Conservation (phyloP, 1,140 invertebrate species). For the Papilio dardanus region DNA sequence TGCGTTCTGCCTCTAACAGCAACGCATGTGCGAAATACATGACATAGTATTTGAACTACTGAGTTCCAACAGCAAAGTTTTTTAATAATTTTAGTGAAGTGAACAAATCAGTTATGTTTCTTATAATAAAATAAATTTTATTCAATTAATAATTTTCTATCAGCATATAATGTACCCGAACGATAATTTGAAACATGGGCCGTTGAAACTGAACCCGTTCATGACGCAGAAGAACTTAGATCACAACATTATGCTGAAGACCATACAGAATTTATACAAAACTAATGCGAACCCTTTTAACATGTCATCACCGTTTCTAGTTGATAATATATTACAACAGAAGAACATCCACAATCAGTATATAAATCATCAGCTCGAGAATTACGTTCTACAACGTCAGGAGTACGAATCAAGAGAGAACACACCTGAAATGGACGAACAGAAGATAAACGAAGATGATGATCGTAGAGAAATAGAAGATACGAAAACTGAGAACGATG, state of each 20-base stretch:
- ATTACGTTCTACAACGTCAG: conserved; percentile 72
- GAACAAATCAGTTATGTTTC: conserved; percentile 21
- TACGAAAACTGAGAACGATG: conserved; percentile 68
- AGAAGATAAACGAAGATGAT: conserved; percentile 55
- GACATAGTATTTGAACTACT: conserved; percentile 16
- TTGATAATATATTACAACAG: conserved; percentile 79
- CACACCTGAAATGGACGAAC: conserved; percentile 67
- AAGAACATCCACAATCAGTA: conserved; percentile 80
- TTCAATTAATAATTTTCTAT: conserved; percentile 23
- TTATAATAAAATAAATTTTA: conserved; percentile 1
- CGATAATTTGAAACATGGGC: conserved; percentile 70
- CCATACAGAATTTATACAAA: conserved; percentile 72
- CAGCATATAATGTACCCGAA: conserved; percentile 72
- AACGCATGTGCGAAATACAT: conserved; percentile 46
- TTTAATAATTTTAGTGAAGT: conserved; percentile 17
- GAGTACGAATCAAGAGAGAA: conserved; percentile 71
- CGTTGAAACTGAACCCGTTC: conserved; percentile 67
- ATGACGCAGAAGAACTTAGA: conserved; percentile 58
- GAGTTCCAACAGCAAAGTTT: neutral
- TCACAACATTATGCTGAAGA: conserved; percentile 78
- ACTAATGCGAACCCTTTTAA: conserved; percentile 59
- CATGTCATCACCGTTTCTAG: conserved; percentile 78
- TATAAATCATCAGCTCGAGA: conserved; percentile 76
- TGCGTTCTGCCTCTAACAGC: conserved; percentile 43
- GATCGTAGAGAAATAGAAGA: conserved; percentile 63